Percentiles rank a stretch among this genome's conserved stretches.
Evolutionary conservation across 2,797 vertebrate genomes (phyloP).

Genomic region (Hydrocynus forskahlii): DNA sequence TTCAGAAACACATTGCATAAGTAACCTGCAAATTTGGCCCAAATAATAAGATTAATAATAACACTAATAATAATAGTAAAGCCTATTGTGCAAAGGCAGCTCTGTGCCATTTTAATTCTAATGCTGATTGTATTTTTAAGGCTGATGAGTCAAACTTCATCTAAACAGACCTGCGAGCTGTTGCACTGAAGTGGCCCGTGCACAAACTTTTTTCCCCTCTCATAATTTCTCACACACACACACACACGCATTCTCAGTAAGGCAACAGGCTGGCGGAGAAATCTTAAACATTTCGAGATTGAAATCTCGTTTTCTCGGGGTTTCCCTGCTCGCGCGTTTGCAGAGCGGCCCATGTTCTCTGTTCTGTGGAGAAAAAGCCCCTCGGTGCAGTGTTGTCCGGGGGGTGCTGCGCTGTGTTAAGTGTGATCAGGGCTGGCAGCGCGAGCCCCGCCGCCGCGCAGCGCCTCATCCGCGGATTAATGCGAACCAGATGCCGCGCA

Average conservation of each 20-base stretch:
- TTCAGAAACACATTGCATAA: not conserved
- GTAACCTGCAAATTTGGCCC: not conserved
- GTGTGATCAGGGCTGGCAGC: no score
- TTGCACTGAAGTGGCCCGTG: not conserved
- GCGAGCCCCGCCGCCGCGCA: not conserved
- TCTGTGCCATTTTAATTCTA: no score
- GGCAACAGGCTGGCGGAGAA: conserved; percentile 7
- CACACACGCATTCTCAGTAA: not conserved
- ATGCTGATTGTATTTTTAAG: no score
- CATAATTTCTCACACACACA: not conserved
- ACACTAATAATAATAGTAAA: no score
- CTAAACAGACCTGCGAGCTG: not conserved
- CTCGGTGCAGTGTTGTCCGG: no score
- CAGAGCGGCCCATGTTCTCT: not conserved
- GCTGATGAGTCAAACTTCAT: no score
- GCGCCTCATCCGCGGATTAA: not conserved
- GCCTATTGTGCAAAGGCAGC: not conserved
- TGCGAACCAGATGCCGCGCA: conserved; percentile 13
- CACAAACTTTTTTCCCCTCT: not conserved
- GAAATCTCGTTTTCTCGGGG: not conserved
- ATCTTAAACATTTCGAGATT: not conserved
- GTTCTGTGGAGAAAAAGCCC: no score
- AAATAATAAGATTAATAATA: not conserved
- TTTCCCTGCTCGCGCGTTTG: not conserved
- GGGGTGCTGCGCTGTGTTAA: no score